These are phyloP conservation scores for Halictus quadricinctus DNA, from an alignment of 2,888 invertebrate species.

Conservation along the genomic window DNA sequence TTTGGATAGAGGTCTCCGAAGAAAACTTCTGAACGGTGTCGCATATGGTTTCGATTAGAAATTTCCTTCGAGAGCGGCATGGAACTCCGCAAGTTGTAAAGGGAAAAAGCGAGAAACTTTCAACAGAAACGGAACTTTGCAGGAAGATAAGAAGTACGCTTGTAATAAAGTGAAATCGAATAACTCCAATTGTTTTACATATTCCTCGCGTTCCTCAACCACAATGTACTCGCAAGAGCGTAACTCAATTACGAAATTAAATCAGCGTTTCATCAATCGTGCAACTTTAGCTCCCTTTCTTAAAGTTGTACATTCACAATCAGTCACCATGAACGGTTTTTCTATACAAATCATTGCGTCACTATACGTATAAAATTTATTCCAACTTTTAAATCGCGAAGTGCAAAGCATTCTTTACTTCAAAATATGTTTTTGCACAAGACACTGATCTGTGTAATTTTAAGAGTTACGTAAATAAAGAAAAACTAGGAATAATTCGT, in stretches of 20 bases:
- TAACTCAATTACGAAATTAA: neutral
- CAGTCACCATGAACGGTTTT: no score
- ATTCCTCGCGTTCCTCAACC: neutral
- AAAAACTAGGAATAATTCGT: no score
- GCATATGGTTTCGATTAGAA: constrained; percentile 37
- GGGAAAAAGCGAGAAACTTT: constrained; percentile 23
- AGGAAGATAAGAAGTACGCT: neutral
- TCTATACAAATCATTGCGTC: no score
- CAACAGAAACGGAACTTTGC: constrained; percentile 11
- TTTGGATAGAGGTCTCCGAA: neutral
- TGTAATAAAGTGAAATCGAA: constrained; percentile 6
- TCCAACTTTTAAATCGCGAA: no score
- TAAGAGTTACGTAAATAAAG: no score
- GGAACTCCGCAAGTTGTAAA: neutral
- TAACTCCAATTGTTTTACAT: constrained; percentile 5
- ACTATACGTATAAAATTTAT: no score
- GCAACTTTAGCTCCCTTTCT: no score
- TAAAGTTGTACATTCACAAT: no score
- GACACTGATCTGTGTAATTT: no score
- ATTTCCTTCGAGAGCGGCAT: neutral
- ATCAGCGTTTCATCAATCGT: neutral
- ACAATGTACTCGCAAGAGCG: neutral
- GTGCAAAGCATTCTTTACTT: no score
- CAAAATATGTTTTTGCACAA: no score
- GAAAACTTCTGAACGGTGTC: constrained; percentile 1